These are phyloP conservation scores for Strix aluco DNA, from an alignment of 2,113 vertebrate genomes.

Conservation along the genomic window DNA sequence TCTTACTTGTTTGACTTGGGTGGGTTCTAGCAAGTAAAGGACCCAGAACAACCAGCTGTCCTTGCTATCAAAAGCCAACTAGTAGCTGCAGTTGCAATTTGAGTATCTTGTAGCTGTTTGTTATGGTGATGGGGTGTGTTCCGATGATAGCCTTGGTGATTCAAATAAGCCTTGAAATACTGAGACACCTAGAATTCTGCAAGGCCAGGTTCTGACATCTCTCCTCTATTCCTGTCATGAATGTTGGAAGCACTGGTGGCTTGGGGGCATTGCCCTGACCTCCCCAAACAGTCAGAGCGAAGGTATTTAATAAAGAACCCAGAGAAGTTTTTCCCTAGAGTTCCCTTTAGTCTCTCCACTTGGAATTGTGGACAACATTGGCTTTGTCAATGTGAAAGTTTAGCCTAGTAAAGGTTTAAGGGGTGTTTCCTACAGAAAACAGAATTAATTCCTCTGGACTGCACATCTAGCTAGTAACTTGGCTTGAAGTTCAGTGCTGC, in stretches of 20 bases:
- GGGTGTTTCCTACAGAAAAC: background rate
- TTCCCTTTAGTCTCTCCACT: background rate
- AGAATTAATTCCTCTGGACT: background rate
- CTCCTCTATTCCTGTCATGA: background rate
- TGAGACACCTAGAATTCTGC: background rate
- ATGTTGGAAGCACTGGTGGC: background rate
- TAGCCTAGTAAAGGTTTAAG: background rate
- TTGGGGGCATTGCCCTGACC: background rate
- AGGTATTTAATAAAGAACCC: background rate
- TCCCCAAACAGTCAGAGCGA: background rate
- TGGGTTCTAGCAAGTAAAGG: background rate
- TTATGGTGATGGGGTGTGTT: background rate
- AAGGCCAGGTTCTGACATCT: background rate
- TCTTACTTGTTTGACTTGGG: background rate
- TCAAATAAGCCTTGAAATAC: background rate
- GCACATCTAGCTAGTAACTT: background rate
- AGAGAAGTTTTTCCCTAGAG: background rate
- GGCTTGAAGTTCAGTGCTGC: background rate
- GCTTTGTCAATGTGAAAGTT: background rate
- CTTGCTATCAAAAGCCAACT: background rate
- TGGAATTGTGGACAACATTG: fast-evolving
- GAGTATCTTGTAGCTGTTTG: background rate
- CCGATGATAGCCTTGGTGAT: fast-evolving
- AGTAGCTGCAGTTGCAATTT: background rate
- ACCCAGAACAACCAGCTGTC: background rate